These are phyloP conservation scores for Myoxocephalus aenaeus DNA, from an alignment of 2,797 vertebrate genomes.

Conservation along the genomic window DNA sequence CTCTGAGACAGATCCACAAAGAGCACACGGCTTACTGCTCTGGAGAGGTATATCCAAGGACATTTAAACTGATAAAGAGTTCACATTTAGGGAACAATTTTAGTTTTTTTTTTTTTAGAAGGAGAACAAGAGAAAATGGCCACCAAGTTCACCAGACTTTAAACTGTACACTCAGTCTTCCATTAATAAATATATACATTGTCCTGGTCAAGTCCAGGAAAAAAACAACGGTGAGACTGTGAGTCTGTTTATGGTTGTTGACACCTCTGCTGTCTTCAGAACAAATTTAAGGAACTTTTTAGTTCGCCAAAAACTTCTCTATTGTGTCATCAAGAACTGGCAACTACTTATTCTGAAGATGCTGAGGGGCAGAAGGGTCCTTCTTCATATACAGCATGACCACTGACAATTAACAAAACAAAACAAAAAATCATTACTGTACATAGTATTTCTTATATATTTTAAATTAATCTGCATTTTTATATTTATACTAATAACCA, in stretches of 20 bases:
- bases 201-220: slow-evolving; percentile 74
- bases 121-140: slow-evolving; percentile 76
- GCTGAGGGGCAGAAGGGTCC: slow-evolving; percentile 68
- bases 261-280: slow-evolving; percentile 75
- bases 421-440: slow-evolving; percentile 84
- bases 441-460: slow-evolving; percentile 90
- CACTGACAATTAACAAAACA: slow-evolving; percentile 83
- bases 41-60: slow-evolving; percentile 86
- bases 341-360: slow-evolving; percentile 79
- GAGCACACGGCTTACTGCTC: slow-evolving; percentile 77
- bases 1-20: slow-evolving; percentile 73
- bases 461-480: slow-evolving; percentile 90
- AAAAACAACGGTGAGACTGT: slow-evolving; percentile 61
- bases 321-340: slow-evolving; percentile 73
- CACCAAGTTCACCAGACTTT: slow-evolving; percentile 77
- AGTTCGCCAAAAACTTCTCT: slow-evolving; percentile 62
- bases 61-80: slow-evolving; percentile 80
- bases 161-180: slow-evolving; percentile 80
- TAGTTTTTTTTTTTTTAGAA: slow-evolving; percentile 50
- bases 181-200: slow-evolving; percentile 86
- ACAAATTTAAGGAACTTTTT: slow-evolving; percentile 61
- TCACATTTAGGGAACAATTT: slow-evolving; percentile 80
- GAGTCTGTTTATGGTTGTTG: slow-evolving; percentile 66
- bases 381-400: slow-evolving; percentile 79
- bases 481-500: slow-evolving; percentile 87